phyloP scores from a whole-genome alignment of 2,113 vertebrate species.

The Archocentrus centrarchus region DNA sequence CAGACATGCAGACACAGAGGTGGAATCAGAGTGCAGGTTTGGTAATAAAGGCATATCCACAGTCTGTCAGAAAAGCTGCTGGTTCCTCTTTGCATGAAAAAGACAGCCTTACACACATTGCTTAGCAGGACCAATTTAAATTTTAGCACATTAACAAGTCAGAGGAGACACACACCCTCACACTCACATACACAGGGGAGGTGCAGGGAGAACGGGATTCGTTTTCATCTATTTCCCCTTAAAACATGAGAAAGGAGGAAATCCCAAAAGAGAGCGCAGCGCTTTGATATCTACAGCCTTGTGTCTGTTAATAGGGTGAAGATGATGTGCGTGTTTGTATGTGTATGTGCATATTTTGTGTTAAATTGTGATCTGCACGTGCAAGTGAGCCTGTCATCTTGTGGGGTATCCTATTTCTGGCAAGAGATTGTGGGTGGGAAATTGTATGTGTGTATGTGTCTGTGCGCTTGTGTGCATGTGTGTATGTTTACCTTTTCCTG shows the following conservation, averaged over 20 bases:
- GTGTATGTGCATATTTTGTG: conserved; percentile 14
- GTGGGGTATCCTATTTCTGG: conserved; percentile 47
- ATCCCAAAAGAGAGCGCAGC: conserved; percentile 57
- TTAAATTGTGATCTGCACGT: conserved; percentile 36
- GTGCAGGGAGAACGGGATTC: conserved; percentile 49
- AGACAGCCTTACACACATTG: conserved; percentile 47
- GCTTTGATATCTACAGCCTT: conserved; percentile 73
- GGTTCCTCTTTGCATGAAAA: conserved; percentile 48
- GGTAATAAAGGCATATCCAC: conserved; percentile 68
- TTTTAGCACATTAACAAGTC: conserved; percentile 74
- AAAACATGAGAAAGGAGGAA: conserved; percentile 73
- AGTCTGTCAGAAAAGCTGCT: conserved; percentile 57
- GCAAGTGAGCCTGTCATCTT: conserved; percentile 38
- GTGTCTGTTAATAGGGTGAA: conserved; percentile 76
- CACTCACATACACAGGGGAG: conserved; percentile 41
- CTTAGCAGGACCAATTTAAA: conserved; percentile 68
- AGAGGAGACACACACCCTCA: conserved; percentile 31
- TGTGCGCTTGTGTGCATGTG: conserved; percentile 21
- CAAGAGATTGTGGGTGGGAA: conserved; percentile 26
- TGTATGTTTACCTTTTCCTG: conserved; percentile 56
- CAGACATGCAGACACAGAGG: conserved; percentile 29
- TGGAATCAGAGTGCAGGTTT: conserved; percentile 39
- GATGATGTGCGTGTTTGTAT: conserved; percentile 9
- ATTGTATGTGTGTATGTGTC: background rate
- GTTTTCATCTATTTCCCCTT: conserved; percentile 71